Conservation (phyloP, 1,140 invertebrate species). For the Chironomus tepperi region DNA sequence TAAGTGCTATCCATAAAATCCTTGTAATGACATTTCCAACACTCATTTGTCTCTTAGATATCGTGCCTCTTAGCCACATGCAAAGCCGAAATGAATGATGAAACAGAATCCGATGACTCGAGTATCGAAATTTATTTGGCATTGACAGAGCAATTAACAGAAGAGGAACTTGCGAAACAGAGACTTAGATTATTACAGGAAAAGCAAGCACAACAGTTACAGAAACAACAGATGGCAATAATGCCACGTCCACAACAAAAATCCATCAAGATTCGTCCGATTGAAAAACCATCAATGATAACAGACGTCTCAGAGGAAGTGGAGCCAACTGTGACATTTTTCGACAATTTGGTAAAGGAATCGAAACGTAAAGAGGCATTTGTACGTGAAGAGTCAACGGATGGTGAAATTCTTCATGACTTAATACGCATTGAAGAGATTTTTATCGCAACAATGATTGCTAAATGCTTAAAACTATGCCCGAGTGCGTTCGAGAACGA, state of each 20-base stretch:
- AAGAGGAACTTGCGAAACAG: constrained; percentile 25
- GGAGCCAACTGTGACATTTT: constrained; percentile 25
- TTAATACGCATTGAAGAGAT: constrained; percentile 26
- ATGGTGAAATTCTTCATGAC: constrained; percentile 21
- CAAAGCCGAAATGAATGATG: constrained; percentile 34
- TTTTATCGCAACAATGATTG: constrained; percentile 35
- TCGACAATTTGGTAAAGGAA: constrained; percentile 25
- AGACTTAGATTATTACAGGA: constrained; percentile 33
- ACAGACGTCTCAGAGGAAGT: not conserved
- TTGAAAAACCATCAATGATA: not conserved
- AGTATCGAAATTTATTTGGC: constrained; percentile 47
- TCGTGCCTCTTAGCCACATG: constrained; percentile 32
- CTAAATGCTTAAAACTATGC: constrained; percentile 35
- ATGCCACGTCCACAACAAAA: constrained; percentile 24
- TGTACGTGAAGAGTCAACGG: not conserved
- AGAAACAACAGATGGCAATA: constrained; percentile 24
- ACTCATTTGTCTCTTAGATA: constrained; percentile 17
- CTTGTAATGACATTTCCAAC: too few relatives aligned
- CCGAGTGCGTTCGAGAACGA: constrained; percentile 37
- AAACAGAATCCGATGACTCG: constrained; percentile 44
- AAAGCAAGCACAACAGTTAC: constrained; percentile 34
- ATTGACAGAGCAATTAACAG: constrained; percentile 22
- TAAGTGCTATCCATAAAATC: too few relatives aligned
- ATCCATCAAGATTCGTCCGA: not conserved
- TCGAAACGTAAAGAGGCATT: constrained; percentile 16